Conservation (phyloP, 2,113 vertebrate species). For the Pelusios castaneus region DNA sequence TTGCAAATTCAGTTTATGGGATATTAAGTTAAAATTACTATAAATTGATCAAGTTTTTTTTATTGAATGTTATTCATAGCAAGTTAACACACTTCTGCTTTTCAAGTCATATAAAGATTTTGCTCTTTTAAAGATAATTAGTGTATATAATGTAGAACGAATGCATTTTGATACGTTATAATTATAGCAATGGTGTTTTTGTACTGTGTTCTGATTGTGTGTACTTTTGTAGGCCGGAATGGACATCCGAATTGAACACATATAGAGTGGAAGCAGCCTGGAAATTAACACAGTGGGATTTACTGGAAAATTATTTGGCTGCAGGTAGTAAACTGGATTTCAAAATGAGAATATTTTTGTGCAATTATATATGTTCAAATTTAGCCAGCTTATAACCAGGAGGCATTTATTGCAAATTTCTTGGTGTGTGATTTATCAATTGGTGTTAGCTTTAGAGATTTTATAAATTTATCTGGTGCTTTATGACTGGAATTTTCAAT, state of each 20-base stretch:
- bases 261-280: constrained; percentile 98
- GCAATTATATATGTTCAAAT: neutral
- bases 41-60: neutral
- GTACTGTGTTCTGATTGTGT: constrained; percentile 3
- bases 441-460: neutral
- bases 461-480: neutral
- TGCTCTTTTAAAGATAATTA: neutral
- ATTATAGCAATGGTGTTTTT: neutral
- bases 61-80: neutral
- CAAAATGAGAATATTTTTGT: neutral
- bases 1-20: neutral
- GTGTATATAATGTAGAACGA: neutral
- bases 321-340: constrained; percentile 81
- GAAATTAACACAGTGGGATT: constrained; percentile 96
- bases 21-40: accelerated
- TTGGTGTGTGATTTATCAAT: neutral
- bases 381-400: neutral
- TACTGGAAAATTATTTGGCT: constrained; percentile 92
- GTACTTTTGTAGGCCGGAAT: constrained; percentile 83
- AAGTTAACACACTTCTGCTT: neutral
- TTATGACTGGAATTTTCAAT: neutral
- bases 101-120: neutral
- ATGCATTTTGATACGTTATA: neutral
- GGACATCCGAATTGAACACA: constrained; percentile 94
- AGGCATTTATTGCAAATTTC: neutral